Conservation (phyloP, 2,797 vertebrate species). For the Bradypodion ventrale region DNA sequence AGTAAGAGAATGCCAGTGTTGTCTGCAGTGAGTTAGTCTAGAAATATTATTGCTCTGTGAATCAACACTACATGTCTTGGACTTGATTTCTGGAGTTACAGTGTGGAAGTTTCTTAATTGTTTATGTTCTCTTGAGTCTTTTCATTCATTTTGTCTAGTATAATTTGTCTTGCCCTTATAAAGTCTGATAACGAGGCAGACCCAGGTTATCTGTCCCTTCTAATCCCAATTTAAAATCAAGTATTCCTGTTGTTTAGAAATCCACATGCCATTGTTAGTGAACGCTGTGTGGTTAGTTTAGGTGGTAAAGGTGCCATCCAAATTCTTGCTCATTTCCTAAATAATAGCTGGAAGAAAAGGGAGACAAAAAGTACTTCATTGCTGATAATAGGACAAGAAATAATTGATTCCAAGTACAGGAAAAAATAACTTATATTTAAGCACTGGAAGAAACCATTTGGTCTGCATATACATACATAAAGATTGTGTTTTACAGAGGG, state of each 20-base stretch:
- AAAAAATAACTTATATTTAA: not conserved
- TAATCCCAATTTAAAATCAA: constrained; percentile 27
- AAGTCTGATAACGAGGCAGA: constrained; percentile 31
- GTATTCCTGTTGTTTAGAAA: constrained; percentile 22
- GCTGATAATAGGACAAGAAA: not conserved
- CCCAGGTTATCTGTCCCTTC: not conserved
- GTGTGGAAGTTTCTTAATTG: not conserved
- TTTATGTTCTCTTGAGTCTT: not conserved
- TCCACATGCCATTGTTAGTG: constrained; percentile 11
- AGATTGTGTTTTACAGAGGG: not conserved
- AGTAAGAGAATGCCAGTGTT: constrained; percentile 55
- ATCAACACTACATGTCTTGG: constrained; percentile 38
- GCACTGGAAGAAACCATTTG: not conserved
- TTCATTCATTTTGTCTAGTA: not conserved
- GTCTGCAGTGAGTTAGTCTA: constrained; percentile 52
- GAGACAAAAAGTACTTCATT: not conserved
- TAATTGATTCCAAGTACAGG: not conserved
- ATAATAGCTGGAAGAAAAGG: not conserved
- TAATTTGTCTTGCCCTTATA: not conserved
- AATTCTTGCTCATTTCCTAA: not conserved
- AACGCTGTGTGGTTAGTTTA: not conserved
- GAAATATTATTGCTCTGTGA: constrained; percentile 48
- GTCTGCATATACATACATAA: not conserved
- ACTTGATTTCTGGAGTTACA: constrained; percentile 49
- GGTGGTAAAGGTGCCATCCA: not conserved